Base-by-base conservation (phyloP, 2,888 invertebrate genomes). In the Platycnemis pennipes region DNA sequence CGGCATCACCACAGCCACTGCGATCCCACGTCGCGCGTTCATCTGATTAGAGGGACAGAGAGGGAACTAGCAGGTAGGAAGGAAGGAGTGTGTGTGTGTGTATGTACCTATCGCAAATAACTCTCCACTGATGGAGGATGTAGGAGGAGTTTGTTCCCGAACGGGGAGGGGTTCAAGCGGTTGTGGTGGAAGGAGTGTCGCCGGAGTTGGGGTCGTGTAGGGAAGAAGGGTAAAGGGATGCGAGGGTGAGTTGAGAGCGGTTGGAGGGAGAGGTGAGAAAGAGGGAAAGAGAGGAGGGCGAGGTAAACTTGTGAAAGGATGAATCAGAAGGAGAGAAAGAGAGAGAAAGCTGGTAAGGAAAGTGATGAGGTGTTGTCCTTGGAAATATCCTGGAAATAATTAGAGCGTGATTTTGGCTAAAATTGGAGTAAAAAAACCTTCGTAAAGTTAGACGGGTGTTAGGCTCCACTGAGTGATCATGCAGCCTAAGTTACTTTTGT, bases 21-120 rank as follows among this genome's bases (percentile, higher is more conserved):
- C 45, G 87, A 44, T 87, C 87, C 87, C 86, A 86, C 86, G 86
- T 86, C 86, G 86, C 87, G 87, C 87, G 45, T 44, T 87, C 87
- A 87, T 87, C 87, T 87, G 87, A 87, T 87, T 87, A 87, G 45
- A 44, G n/a, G 22, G 63, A 26, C 63, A 56, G 1, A 53, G 19
- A 77, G 77, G 31, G 77, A 77, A 77, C 8, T 77, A 77, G 37
- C 77, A 37, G 77, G 77, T 77, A 37, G 77, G 26, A 37, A 37
- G 37, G 77, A 4, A 16, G 77, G 16, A 37, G 37, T 31, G 8
- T 19, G 22, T 22, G 22, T 42, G 7, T 45, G 22, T 26, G 11
- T 26, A 45, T 26, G 87, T 87, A 26, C 87, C 87, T 45, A 45
- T 87, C 45, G 87, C 87, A 87, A 87, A 87, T 87, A 87, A 87